Evolutionary conservation across 2,113 vertebrate genomes (phyloP), one percentile per base, ranked within the genome.

Genomic region (Coreoperca whiteheadi): DNA sequence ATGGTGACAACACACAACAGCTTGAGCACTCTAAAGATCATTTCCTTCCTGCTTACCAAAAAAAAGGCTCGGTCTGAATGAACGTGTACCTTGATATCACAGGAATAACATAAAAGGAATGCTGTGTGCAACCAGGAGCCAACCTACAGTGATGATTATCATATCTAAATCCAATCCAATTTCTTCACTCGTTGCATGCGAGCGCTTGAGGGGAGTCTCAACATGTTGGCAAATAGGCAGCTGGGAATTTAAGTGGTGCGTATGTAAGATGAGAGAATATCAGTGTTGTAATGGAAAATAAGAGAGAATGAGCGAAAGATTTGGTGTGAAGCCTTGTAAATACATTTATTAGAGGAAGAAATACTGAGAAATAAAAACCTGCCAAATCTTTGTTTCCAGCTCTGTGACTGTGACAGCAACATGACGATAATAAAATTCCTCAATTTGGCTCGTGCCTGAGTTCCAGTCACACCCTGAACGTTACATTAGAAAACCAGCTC

Each of bases 401-500:
- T 79, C 69, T 75, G 64, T 61, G 77, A 87, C 81, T 84, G 87
- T 89, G 88, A 89, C 82, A 77, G 71, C 60, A 74, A 81, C 79
- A 81, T 34, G 37, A 28, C 10, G 56, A 74, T 87, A 76, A 89
- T 84, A 83, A 85, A 88, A 92, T 82, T 83, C 72, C 46, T 84
- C 74, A 57, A 86, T 88, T 89, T 88, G 78, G 66, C 85, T 83
- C 30, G 32, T 61, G 90, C 14, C 71, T 59, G 57, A 65, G 83
- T 87, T 87, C 53, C 74, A 88, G 82, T 84, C 81, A 86, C 87
- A 84, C 86, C 65, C 85, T 6, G 18, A 79, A 72, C 6, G 81
- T 78, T 77, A 61, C 74, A 77, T 88, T 82, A 77, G 76, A 88
- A 88, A 88, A 88, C 60, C 80, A 91, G 85, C 90, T 85, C 84